Conservation (phyloP, 2,797 vertebrate species). For the Sylvia borin region DNA sequence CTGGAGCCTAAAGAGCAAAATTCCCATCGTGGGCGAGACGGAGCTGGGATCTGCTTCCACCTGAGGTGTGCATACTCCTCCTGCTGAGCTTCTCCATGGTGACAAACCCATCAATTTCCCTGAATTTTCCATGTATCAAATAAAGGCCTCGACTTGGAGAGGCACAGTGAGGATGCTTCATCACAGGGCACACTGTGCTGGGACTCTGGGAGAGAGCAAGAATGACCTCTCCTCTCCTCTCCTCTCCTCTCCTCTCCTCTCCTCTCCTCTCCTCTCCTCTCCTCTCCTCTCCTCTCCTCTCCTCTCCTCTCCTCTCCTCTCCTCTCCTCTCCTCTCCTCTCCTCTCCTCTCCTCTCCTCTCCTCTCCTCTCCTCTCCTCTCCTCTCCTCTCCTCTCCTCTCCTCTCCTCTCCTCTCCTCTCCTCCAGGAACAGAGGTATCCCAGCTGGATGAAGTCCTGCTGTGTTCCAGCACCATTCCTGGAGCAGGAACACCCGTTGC, state of each 20-base stretch:
- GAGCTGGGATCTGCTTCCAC: background rate
- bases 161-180: background rate
- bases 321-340: too few relatives aligned
- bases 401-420: background rate
- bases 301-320: background rate
- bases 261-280: background rate
- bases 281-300: background rate
- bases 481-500: background rate
- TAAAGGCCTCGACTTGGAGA: background rate
- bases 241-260: background rate
- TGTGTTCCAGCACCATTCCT: background rate
- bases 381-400: background rate
- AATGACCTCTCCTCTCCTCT: background rate
- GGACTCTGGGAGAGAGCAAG: background rate
- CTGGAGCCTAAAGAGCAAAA: background rate
- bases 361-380: background rate
- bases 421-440: background rate
- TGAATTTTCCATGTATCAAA: background rate
- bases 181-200: accelerated
- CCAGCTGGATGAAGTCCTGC: accelerated
- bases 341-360: background rate
- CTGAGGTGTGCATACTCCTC: background rate
- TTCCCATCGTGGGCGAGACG: background rate
- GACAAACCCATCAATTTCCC: background rate
- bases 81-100: background rate